Evolutionary conservation across 2,888 invertebrate genomes (phyloP), one percentile per base, ranked within the genome.

Genomic region (Formica aserva): DNA sequence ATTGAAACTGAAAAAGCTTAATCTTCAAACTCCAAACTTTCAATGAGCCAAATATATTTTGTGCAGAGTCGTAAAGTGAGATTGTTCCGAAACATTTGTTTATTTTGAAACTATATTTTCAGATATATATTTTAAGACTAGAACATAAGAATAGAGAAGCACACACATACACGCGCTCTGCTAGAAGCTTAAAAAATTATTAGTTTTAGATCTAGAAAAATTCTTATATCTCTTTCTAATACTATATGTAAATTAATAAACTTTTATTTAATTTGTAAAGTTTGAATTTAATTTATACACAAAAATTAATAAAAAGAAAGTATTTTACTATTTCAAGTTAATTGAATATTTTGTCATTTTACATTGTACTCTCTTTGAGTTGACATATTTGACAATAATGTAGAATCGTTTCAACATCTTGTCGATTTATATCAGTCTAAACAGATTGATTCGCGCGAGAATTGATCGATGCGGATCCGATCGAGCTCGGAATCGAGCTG

Each of bases 31-130:
- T 52, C n/a, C 15, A 71, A 52, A 55, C 35, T 72, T 72, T 57
- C 55, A 38, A 55, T 11, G 6, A 71, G 15, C 11, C 11, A 55
- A 11, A 18, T 55, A 26, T 18, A 57, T 38, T 35, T 72, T 57
- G 35, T 72, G 18, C 38, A 32, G 11, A 57, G 18, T 1, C 22
- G 3, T 57, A 35, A 9, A 22, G n/a, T 69, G 69, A 71, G 55
- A 38, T 55, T 26, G 72, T 26, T 72, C 18, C 22, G 26, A 72
- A 71, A 71, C 18, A 38, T 72, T 72, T 72, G 72, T 72, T 35
- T 38, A 72, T 11, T 57, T 55, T 35, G 38, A 57, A 18, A 57
- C 15, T 72, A 72, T 52, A 52, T 69, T 69, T 32, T 32, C 32
- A 22, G 52, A 32, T n/a, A 52, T 67, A 69, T 38, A 57, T 72